Conservation (phyloP, 92 coral and sea anemone genomes). For the Epizoanthus scotinus region DNA sequence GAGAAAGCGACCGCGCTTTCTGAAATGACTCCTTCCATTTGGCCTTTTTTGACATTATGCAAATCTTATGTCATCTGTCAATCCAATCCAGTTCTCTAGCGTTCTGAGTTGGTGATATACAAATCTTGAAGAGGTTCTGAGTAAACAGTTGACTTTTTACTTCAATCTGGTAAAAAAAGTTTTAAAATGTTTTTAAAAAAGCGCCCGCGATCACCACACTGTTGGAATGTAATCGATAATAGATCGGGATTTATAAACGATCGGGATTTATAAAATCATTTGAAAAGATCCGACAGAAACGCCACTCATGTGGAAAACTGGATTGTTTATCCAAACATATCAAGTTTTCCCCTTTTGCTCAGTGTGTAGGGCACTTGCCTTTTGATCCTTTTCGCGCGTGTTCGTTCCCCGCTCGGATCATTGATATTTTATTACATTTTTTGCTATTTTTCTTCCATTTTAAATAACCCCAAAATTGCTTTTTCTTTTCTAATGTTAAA, state of each 20-base stretch:
- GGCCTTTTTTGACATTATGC: slow-evolving; percentile 60
- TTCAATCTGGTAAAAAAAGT: neutral
- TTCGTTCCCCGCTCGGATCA: too few relatives aligned
- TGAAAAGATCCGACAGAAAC: too few relatives aligned
- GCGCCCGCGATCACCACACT: neutral
- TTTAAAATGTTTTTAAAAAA: neutral
- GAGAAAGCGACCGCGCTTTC: slow-evolving; percentile 73
- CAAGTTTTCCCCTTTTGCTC: too few relatives aligned
- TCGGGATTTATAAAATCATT: slow-evolving; percentile 4
- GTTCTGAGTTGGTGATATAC: neutral
- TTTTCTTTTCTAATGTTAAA: too few relatives aligned
- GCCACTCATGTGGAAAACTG: too few relatives aligned
- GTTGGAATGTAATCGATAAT: slow-evolving; percentile 28
- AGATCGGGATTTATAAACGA: neutral
- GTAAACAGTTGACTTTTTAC: neutral
- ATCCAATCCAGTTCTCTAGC: neutral
- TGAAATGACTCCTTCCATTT: slow-evolving; percentile 87
- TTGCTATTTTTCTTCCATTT: too few relatives aligned
- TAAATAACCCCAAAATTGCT: too few relatives aligned
- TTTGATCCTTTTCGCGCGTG: too few relatives aligned
- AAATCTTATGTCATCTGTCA: slow-evolving; percentile 17
- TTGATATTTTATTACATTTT: too few relatives aligned
- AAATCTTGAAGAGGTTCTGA: neutral
- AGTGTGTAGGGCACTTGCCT: too few relatives aligned
- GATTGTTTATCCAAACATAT: too few relatives aligned